Evolutionary conservation across 1,140 invertebrate genomes (phyloP), one percentile per base, ranked within the genome.

Genomic region (Brachionus asplanchnoidis): DNA sequence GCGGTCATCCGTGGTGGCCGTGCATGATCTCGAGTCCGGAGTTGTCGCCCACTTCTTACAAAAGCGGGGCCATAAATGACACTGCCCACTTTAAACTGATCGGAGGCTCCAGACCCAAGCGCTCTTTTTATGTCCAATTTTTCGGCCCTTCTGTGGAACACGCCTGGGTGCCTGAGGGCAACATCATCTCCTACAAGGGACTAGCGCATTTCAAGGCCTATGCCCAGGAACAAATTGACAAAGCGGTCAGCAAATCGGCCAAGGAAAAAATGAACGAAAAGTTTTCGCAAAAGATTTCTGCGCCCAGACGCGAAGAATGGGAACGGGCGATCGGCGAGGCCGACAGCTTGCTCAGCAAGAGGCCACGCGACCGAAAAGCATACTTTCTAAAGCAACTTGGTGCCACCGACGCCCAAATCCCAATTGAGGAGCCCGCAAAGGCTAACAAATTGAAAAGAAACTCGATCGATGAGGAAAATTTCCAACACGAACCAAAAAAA

Each of bases 1-100:
- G 65, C 46, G 65, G 82, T 23, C 82, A 84, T 44, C 82, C 82
- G 28, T 84, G 82, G 82, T 84, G 82, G 82, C 82, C 82, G 8
- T 56, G 82, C 46, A 36, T 84, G 60, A 84, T 84, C 44, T 70
- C 82, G 26, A 68, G 23, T n/a, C 53, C 77, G 2, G 42, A 80
- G 17, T 42, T 60, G 20, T 80, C 28, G 11, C n/a, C 50, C 5
- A 20, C 77, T 0, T 60, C 8, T 40, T 65, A n/a, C 17, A 84
- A 46, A 28, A 42, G 17, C 6, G 60, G 70, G 28, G 11, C 17
- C 0, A 40, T 50, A 28, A 40, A 42, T 9, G 23, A 36, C 8
- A 32, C 26, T 28, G 9, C 8, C 2, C 28, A 68, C 20, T 70
- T 84, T 7, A 70, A 46, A 14, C 26, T 46, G 0, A 40, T 68